Evolutionary conservation across 2,797 vertebrate species (phyloP).

Genomic region (Myripristis murdjan): DNA sequence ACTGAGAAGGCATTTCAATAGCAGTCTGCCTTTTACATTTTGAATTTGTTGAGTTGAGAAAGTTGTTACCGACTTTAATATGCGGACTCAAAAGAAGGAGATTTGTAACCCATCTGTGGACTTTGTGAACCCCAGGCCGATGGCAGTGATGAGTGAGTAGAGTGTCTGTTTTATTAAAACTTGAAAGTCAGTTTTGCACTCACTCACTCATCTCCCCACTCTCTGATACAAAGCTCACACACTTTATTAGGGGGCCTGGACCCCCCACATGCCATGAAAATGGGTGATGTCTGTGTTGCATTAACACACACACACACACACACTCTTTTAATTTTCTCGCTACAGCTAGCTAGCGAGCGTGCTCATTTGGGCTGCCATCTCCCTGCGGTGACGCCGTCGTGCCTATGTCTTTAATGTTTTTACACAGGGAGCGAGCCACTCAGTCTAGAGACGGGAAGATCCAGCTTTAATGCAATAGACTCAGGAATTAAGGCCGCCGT

Average conservation of each 20-base stretch:
- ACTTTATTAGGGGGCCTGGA: slow-evolving; percentile 74
- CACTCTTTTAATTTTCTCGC: slow-evolving; percentile 83
- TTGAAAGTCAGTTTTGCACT: slow-evolving; percentile 54
- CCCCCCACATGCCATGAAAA: slow-evolving; percentile 81
- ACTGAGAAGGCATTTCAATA: slow-evolving; percentile 17
- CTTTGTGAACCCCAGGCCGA: slow-evolving; percentile 18
- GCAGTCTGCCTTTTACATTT: slow-evolving; percentile 8
- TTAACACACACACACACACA: slow-evolving; percentile 73
- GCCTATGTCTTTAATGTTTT: slow-evolving; percentile 86
- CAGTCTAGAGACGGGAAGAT: slow-evolving; percentile 80
- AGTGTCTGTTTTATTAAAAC: slow-evolving; percentile 59
- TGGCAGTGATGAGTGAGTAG: slow-evolving; percentile 53
- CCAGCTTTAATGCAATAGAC: slow-evolving; percentile 77
- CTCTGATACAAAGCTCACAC: slow-evolving; percentile 32
- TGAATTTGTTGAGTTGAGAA: slow-evolving; percentile 30
- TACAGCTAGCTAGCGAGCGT: slow-evolving; percentile 62
- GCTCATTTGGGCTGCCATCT: slow-evolving; percentile 82
- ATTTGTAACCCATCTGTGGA: slow-evolving; percentile 35
- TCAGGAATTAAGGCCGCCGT: slow-evolving; percentile 72
- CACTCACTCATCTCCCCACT: slow-evolving; percentile 51
- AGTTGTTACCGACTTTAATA: not conserved
- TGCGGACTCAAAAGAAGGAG: slow-evolving; percentile 2
- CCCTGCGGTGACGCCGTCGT: slow-evolving; percentile 87
- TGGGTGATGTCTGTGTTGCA: slow-evolving; percentile 81
- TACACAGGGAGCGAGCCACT: slow-evolving; percentile 78